These are phyloP conservation scores for Erebia epiphron DNA, from an alignment of 2,888 invertebrate genomes.

Conservation along the genomic window DNA sequence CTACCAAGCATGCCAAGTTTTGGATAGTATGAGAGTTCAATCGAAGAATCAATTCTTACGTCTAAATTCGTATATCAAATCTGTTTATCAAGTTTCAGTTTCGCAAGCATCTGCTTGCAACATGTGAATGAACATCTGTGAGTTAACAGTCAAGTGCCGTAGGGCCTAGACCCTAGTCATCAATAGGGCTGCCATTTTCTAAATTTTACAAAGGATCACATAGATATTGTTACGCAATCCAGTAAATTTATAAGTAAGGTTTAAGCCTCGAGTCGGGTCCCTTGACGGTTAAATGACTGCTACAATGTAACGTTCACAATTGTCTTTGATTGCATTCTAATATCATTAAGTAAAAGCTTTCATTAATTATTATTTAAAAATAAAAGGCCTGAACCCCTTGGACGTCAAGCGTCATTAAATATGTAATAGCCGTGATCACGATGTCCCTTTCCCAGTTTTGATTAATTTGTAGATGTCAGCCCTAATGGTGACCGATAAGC, in stretches of 20 bases:
- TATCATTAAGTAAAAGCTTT: background rate
- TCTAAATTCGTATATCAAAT: conserved; percentile 10
- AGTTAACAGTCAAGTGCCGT: conserved; percentile 49
- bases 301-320: too few relatives aligned
- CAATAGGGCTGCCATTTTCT: background rate
- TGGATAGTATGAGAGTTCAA: background rate
- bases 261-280: too few relatives aligned
- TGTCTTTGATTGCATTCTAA: too few relatives aligned
- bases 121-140: conserved; percentile 72
- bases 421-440: background rate
- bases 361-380: background rate
- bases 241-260: too few relatives aligned
- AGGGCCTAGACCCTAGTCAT: conserved; percentile 45
- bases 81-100: conserved; percentile 50
- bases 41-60: background rate
- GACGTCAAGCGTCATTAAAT: background rate
- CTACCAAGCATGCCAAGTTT: too few relatives aligned
- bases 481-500: conserved; percentile 55
- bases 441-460: conserved; percentile 3
- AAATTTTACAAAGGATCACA: background rate
- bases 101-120: conserved; percentile 68
- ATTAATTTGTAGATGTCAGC: conserved; percentile 15
- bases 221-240: too few relatives aligned
- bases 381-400: background rate
- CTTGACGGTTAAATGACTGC: too few relatives aligned